These are phyloP conservation scores for Seriola dumerili DNA, from an alignment of 2,113 vertebrate genomes.

Conservation along the genomic window DNA sequence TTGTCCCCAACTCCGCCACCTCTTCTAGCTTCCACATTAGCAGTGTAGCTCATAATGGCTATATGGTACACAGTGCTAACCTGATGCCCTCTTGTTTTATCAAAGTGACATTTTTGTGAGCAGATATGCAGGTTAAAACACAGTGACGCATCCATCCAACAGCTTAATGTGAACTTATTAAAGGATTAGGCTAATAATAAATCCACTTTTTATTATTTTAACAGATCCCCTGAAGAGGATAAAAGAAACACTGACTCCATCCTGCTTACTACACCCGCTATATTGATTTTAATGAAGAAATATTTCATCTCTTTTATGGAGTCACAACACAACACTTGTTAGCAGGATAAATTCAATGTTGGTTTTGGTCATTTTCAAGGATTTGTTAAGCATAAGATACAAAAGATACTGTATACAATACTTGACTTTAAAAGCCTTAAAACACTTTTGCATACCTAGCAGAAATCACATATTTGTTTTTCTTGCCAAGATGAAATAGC, in stretches of 20 bases:
- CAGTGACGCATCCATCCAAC: too few relatives aligned
- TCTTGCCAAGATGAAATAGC: not conserved
- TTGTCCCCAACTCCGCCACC: not conserved
- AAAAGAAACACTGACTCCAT: not conserved
- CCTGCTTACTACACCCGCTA: not conserved
- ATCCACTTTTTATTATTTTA: not conserved
- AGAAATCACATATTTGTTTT: not conserved
- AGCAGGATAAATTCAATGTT: not conserved
- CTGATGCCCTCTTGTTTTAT: not conserved
- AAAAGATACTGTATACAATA: not conserved
- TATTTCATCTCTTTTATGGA: not conserved
- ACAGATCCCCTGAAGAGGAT: not conserved
- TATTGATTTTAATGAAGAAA: not conserved
- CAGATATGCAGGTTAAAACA: not conserved
- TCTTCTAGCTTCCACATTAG: not conserved
- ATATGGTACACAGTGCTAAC: not conserved
- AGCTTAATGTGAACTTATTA: too few relatives aligned
- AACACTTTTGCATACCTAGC: not conserved
- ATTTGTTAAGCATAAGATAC: not conserved
- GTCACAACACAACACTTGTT: not conserved
- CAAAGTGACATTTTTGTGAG: not conserved
- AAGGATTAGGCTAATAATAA: not conserved
- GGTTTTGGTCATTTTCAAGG: not conserved
- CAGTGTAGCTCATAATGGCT: not conserved
- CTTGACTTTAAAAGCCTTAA: not conserved